Conservation (phyloP, 2,888 invertebrate genomes). For the Synanthedon vespiformis region DNA sequence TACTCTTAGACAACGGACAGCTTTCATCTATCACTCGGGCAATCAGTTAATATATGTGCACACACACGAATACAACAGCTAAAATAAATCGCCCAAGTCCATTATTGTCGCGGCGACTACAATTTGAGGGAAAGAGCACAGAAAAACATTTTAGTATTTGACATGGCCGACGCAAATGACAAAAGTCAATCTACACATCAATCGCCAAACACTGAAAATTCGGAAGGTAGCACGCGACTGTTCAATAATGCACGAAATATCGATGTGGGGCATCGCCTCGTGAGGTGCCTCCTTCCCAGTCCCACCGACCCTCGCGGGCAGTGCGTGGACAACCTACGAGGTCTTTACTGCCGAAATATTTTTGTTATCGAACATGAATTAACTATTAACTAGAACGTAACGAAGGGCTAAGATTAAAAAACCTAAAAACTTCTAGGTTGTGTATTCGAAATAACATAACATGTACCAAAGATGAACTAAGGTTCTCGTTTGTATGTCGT, state of each 20-base stretch:
- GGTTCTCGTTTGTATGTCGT: too few relatives aligned
- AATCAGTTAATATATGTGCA: slow-evolving; percentile 44
- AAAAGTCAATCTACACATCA: slow-evolving; percentile 71
- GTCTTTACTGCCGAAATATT: slow-evolving; percentile 33
- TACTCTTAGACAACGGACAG: slow-evolving; percentile 37
- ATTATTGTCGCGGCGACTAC: slow-evolving; percentile 51
- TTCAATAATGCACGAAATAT: slow-evolving; percentile 68
- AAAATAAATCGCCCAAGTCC: slow-evolving; percentile 55
- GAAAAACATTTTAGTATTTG: slow-evolving; percentile 66
- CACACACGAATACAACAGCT: slow-evolving; percentile 31
- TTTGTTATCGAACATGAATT: slow-evolving; percentile 15
- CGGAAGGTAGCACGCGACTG: slow-evolving; percentile 65
- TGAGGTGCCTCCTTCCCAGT: slow-evolving; percentile 11
- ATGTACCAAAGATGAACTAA: too few relatives aligned
- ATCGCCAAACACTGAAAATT: slow-evolving; percentile 70
- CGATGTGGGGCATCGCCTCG: slow-evolving; percentile 63
- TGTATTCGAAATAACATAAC: too few relatives aligned
- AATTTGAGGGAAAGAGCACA: slow-evolving; percentile 55
- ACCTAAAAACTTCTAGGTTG: too few relatives aligned
- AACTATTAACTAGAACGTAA: neutral
- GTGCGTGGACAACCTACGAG: slow-evolving; percentile 29
- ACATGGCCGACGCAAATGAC: slow-evolving; percentile 66
- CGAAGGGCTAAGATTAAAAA: too few relatives aligned
- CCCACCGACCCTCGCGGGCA: slow-evolving; percentile 7
- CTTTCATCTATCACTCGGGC: slow-evolving; percentile 56